Evolutionary conservation across 2,888 invertebrate genomes (phyloP).

Genomic region (Tupiocoris notatus): DNA sequence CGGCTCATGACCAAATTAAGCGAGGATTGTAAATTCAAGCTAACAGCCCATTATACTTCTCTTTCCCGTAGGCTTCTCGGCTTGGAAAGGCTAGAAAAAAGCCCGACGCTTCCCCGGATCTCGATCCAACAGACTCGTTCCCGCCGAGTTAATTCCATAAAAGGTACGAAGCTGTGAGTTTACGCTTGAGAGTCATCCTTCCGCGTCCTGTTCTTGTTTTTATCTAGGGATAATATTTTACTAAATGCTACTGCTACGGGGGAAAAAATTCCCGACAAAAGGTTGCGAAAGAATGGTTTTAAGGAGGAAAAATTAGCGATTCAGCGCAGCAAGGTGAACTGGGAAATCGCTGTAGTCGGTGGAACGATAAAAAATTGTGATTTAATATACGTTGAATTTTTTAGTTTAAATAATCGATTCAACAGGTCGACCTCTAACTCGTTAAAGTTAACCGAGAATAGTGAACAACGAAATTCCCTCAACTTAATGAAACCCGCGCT

Average conservation of each 20-base stretch:
- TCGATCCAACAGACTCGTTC: background rate
- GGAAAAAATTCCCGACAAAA: background rate
- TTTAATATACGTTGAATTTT: too few species aligned
- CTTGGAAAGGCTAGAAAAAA: background rate
- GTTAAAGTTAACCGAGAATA: too few species aligned
- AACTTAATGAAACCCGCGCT: too few species aligned
- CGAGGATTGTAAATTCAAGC: constrained; percentile 20
- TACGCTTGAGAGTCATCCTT: background rate
- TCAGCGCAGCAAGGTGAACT: background rate
- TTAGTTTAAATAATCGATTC: too few species aligned
- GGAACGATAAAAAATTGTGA: too few species aligned
- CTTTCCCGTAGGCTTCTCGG: background rate
- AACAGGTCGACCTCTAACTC: too few species aligned
- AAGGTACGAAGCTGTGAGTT: background rate
- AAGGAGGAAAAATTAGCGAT: background rate
- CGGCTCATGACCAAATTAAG: constrained; percentile 2
- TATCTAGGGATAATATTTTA: background rate
- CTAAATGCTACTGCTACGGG: background rate
- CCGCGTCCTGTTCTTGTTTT: background rate
- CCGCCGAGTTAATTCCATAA: constrained; percentile 28
- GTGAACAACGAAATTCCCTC: too few species aligned
- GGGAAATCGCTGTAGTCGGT: too few species aligned
- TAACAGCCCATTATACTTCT: constrained; percentile 5
- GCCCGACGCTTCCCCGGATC: background rate
- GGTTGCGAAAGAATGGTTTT: too few species aligned